Base-by-base conservation (phyloP, 2,113 vertebrate genomes). In the Melanotaenia duboulayi region DNA sequence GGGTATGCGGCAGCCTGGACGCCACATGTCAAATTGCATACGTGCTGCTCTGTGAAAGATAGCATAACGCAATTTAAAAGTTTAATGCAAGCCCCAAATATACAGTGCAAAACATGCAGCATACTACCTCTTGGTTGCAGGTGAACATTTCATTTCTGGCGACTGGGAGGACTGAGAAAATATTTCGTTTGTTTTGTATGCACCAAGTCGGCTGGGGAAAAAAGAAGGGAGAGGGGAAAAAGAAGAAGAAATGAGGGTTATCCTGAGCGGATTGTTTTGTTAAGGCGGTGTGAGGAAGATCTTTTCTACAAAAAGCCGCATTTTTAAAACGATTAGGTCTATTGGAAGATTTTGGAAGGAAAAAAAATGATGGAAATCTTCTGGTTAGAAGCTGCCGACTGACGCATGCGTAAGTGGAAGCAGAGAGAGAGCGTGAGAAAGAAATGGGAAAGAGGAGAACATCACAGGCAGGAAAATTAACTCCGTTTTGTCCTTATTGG, bases 371-470 rank as follows among this genome's bases (percentile, higher is more conserved):
- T 82, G 80, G 56, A 83, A 71, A 85, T 89, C 65, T 81, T 64
- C 55, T 69, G n/a, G 59, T 65, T 76, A 44, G 28, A 28, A 55
- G 70, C 63, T 37, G 11, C 69, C 51, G 68, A 52, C 59, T 71
- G 74, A 82, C 87, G 87, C 90, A 87, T 91, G 90, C 88, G 90
- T 86, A 70, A 25, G 73, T 7, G 60, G 19, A 54, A 60, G 58
- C 40, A 70, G 76, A 74, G 85, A 65, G 82, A 82, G 81, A 52
- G 77, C 62, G 82, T 78, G 71, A 80, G 61, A 62, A 66, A 79
- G 78, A 82, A 62, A 73, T 61, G 40, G 50, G 40, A 72, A 81
- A 79, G 66, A 56, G 73, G 17, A 17, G 69, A 58, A 71, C 44
- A 73, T 48, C 48, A 64, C 11, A 70, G 46, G 62, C 16, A 35